These are phyloP conservation scores for Apistogramma diplotaenia DNA, from an alignment of 2,113 vertebrate species.

Conservation along the genomic window DNA sequence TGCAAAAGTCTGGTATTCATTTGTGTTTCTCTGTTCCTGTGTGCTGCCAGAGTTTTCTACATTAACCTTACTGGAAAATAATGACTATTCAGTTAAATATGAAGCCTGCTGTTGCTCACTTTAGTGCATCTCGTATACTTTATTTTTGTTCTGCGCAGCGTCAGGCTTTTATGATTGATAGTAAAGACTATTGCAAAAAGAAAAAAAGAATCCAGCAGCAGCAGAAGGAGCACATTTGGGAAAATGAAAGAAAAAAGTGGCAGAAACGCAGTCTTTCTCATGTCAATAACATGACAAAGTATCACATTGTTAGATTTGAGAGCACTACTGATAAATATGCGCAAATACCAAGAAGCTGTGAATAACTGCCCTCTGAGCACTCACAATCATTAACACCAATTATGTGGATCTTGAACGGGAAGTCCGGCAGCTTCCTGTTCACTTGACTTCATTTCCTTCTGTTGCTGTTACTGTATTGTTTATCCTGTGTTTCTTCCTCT, in stretches of 20 bases:
- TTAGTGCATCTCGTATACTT: conserved; percentile 34
- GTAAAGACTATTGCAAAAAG: conserved; percentile 21
- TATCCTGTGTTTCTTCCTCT: conserved; percentile 73
- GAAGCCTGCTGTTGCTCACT: conserved; percentile 45
- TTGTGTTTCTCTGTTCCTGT: conserved; percentile 44
- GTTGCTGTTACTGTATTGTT: conserved; percentile 73
- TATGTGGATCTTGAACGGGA: conserved; percentile 70
- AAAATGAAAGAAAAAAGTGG: neutral
- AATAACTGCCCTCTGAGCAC: conserved; percentile 52
- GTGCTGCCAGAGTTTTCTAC: conserved; percentile 52
- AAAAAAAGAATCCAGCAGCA: neutral
- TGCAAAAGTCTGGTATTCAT: conserved; percentile 71
- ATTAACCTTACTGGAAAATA: conserved; percentile 61
- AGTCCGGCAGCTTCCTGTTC: conserved; percentile 73
- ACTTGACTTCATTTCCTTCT: conserved; percentile 76
- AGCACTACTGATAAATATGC: conserved; percentile 31
- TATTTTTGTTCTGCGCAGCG: conserved; percentile 39
- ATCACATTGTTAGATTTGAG: conserved; percentile 38
- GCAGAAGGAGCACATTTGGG: neutral
- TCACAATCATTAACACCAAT: conserved; percentile 71
- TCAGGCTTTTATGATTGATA: conserved; percentile 43
- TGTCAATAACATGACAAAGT: conserved; percentile 40
- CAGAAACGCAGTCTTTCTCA: neutral
- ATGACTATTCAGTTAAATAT: conserved; percentile 52
- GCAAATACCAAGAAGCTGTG: conserved; percentile 57